These are phyloP conservation scores for Channallabes apus DNA, from an alignment of 2,797 vertebrate genomes.

Conservation along the genomic window DNA sequence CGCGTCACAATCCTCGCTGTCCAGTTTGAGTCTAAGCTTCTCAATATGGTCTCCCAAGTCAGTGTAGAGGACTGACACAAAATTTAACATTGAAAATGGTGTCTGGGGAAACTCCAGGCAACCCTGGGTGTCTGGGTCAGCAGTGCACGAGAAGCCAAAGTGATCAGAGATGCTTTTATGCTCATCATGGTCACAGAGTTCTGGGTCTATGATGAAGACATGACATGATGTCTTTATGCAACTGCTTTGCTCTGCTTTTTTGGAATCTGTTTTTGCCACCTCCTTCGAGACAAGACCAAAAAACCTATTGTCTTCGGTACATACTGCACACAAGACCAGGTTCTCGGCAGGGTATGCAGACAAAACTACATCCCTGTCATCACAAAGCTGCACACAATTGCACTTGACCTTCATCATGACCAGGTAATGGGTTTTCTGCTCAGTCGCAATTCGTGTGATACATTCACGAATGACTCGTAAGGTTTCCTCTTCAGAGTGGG, in stretches of 20 bases:
- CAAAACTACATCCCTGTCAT: constrained; percentile 80
- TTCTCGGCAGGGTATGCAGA: constrained; percentile 91
- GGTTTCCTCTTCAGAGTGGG: constrained; percentile 81
- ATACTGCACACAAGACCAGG: constrained; percentile 89
- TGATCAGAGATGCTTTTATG: constrained; percentile 87
- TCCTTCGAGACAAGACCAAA: constrained; percentile 92
- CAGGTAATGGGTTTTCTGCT: constrained; percentile 90
- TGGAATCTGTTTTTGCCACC: constrained; percentile 67
- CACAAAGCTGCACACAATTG: constrained; percentile 88
- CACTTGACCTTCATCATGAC: constrained; percentile 93
- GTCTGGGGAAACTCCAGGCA: constrained; percentile 93
- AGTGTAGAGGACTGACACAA: constrained; percentile 89
- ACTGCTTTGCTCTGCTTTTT: constrained; percentile 69
- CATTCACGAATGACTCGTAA: constrained; percentile 86
- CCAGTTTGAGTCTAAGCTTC: constrained; percentile 83
- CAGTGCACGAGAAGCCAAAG: constrained; percentile 88
- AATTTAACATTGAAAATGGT: constrained; percentile 88
- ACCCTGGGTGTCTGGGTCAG: constrained; percentile 86
- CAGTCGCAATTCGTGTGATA: constrained; percentile 86
- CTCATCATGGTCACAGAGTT: constrained; percentile 85
- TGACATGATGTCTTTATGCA: constrained; percentile 88
- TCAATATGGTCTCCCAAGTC: constrained; percentile 92
- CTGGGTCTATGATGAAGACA: constrained; percentile 95
- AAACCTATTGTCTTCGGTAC: constrained; percentile 91
- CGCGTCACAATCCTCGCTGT: constrained; percentile 81